Evolutionary conservation across 2,888 invertebrate species (phyloP).

Genomic region (Nasonovia ribisnigri): DNA sequence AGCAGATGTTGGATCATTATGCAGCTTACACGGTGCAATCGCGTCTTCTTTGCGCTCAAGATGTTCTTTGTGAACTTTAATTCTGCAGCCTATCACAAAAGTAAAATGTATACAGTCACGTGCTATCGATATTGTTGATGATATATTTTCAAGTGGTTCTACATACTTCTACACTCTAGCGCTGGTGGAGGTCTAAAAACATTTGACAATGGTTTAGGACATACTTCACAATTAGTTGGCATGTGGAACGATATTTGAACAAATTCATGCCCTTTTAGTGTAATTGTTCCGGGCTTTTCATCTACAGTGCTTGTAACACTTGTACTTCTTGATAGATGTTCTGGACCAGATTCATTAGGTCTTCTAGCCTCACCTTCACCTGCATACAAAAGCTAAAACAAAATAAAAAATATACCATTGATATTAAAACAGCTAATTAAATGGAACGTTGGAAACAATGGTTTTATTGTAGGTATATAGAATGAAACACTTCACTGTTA

Average conservation of each 20-base stretch:
- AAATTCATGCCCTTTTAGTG: constrained; percentile 95
- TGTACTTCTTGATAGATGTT: constrained; percentile 70
- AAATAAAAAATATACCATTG: constrained; percentile 49
- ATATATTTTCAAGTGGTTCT: neutral
- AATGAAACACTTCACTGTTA: too few relatives aligned
- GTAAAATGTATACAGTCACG: constrained; percentile 38
- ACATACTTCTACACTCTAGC: constrained; percentile 91
- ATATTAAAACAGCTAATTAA: neutral
- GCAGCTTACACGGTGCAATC: constrained; percentile 95
- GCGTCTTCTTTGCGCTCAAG: constrained; percentile 84
- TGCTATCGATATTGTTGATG: neutral
- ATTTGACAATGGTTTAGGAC: constrained; percentile 96
- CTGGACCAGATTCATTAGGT: constrained; percentile 73
- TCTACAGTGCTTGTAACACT: constrained; percentile 69
- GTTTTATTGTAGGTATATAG: too few relatives aligned
- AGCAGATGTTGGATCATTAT: constrained; percentile 93
- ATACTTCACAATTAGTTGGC: constrained; percentile 98
- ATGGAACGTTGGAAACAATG: neutral
- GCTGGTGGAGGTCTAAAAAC: constrained; percentile 98
- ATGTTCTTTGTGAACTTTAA: constrained; percentile 98
- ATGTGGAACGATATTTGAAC: constrained; percentile 97
- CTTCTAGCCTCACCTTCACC: constrained; percentile 94
- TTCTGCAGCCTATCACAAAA: constrained; percentile 83
- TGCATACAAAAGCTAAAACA: constrained; percentile 87
- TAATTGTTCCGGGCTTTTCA: constrained; percentile 76